These are phyloP conservation scores for Okamejei kenojei DNA, from an alignment of 2,797 vertebrate species.

Conservation along the genomic window DNA sequence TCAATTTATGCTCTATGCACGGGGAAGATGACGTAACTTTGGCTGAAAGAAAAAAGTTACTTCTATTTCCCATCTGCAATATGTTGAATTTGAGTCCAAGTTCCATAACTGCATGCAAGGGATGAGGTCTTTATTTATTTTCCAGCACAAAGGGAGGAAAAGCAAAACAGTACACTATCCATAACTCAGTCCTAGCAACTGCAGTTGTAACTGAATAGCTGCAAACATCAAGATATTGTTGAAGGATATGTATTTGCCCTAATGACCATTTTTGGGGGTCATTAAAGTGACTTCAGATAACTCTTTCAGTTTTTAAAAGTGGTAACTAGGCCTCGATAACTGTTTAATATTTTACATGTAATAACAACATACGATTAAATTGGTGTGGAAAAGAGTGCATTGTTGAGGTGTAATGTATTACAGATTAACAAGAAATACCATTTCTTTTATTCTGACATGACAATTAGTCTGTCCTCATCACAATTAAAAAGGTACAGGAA, in stretches of 20 bases:
- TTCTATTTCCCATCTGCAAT: background rate
- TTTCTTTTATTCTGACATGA: slow-evolving; percentile 26
- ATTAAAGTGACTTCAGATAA: background rate
- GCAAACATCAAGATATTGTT: background rate
- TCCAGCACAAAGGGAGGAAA: background rate
- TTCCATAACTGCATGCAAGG: background rate
- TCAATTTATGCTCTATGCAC: background rate
- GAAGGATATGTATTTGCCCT: background rate
- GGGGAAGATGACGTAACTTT: background rate
- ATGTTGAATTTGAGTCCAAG: background rate
- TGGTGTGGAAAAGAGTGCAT: slow-evolving; percentile 14
- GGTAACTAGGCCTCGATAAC: background rate
- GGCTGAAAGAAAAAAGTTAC: background rate
- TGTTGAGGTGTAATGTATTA: slow-evolving; percentile 16
- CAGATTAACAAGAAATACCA: slow-evolving; percentile 29
- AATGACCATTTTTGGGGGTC: background rate
- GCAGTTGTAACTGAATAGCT: background rate
- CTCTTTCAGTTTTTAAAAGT: background rate
- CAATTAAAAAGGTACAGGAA: slow-evolving; percentile 26
- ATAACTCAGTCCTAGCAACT: background rate
- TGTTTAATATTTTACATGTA: background rate
- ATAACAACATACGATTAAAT: slow-evolving; percentile 24
- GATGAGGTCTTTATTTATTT: background rate
- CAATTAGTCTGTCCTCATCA: background rate
- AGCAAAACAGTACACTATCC: background rate